These are phyloP conservation scores for Gallinago jamesoni DNA, from an alignment of 2,113 vertebrate genomes.

Conservation along the genomic window DNA sequence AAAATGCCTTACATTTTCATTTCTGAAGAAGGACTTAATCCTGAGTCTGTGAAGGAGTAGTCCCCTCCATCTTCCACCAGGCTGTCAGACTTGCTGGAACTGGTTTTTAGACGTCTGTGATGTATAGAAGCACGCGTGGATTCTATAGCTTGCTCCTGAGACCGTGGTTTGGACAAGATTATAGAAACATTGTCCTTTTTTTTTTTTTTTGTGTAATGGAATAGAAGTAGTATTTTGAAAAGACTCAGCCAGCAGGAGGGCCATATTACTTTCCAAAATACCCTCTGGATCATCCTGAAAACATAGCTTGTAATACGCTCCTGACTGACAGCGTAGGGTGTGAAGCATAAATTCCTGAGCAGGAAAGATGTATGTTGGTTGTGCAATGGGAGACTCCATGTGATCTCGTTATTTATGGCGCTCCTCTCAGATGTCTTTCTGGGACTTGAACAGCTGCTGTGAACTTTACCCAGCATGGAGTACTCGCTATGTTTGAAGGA, in stretches of 20 bases:
- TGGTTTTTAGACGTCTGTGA: not conserved
- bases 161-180: not conserved
- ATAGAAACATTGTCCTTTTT: not conserved
- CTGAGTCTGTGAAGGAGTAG: not conserved
- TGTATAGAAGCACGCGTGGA: fast-evolving
- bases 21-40: not conserved
- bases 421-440: slow-evolving; percentile 66
- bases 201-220: not conserved
- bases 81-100: not conserved
- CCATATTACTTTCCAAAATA: slow-evolving; percentile 40
- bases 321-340: slow-evolving; percentile 53
- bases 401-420: slow-evolving; percentile 64
- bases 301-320: not conserved
- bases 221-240: not conserved
- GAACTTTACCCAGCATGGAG: slow-evolving; percentile 29
- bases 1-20: not conserved
- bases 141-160: not conserved
- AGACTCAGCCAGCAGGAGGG: not conserved
- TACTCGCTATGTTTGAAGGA: not conserved
- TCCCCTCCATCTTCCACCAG: not conserved
- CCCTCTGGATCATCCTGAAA: slow-evolving; percentile 32
- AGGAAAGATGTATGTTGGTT: slow-evolving; percentile 41
- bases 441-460: slow-evolving; percentile 58
- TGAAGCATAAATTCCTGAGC: slow-evolving; percentile 42
- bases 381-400: slow-evolving; percentile 60